Base-by-base conservation (phyloP, 2,888 invertebrate genomes). In the Drosophila ustulata region DNA sequence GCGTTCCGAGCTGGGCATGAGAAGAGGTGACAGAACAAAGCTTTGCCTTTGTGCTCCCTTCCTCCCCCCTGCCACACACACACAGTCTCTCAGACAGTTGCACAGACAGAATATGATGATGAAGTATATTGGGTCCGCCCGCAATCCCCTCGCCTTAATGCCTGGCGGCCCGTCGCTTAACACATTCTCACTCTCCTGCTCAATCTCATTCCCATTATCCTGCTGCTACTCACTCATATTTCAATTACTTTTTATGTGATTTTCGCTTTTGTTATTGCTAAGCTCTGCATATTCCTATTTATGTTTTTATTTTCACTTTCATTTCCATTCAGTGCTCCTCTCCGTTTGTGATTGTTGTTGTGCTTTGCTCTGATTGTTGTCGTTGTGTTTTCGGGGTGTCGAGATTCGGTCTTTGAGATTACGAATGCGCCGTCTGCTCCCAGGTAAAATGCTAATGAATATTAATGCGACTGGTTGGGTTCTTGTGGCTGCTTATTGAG, bases 171-270 rank as follows among this genome's bases (percentile, higher is more conserved):
- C 41, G 30, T 69, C 53, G 77, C 68, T 80, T 73, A 86, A 74
- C 79, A 80, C 76, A 72, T 69, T 71, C 79, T 72, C 73, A 6
- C 32, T 57, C 37, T 39, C 43, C 55, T 11, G 34, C 23, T 23
- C 47, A 6, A 28, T 58, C 49, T 3, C 41, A 25, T 26, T 34
- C 39, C n/a, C 26, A 18, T 18, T 18, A 18, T 2, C 39, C 30
- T 41, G n/a, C 37, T 23, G 55, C 30, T 55, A 39, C 55, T 55
- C 55, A 89, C 85, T 88, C 89, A 87, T 87, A 87, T 87, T 87
- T 87, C 87, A 87, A 87, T 87, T 87, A 87, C 89, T 87, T 87
- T 87, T 89, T 89, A 87, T 87, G 88, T 78, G 89, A 86, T 86
- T 89, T 86, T 78, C 73, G 70, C 74, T 75, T 83, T 81, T 85